Evolutionary conservation across 2,113 vertebrate species (phyloP), one percentile per base, ranked within the genome.

Genomic region (Anguilla japonica): DNA sequence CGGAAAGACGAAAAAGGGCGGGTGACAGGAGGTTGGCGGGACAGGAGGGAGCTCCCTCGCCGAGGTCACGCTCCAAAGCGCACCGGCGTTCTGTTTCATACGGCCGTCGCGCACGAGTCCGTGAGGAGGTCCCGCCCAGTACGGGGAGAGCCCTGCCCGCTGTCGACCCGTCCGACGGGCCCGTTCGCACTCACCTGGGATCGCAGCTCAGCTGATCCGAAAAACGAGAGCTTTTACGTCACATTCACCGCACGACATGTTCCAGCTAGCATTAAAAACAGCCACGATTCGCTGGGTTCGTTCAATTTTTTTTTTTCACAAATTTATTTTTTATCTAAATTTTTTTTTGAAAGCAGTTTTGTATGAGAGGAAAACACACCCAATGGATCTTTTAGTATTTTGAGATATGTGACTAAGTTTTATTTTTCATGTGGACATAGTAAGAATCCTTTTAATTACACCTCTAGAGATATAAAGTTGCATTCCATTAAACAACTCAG

Each of bases 31-130:
- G 67, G 40, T 67, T 26, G 60, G 60, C 60, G 26, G 60, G 60
- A 26, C 60, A 26, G 20, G 60, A 67, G 60, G 20, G 60, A 67
- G 60, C 60, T 60, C 43, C 9, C 43, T 53, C 18, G 20, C 60
- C 60, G 85, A 91, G 90, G 91, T 91, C 91, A 91, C 34, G 75
- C 85, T 91, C 86, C 85, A 86, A 91, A 93, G 87, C 88, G 89
- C 88, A 88, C 29, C 5, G 43, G 87, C 87, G 89, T 92, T 91
- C 88, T 43, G 89, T 91, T 91, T 89, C 88, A 87, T 82, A 86
- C 89, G 87, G 81, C 83, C 84, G 89, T 86, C 67, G 79, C 43
- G 84, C 84, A 89, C 83, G 79, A 88, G 84, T 63, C 53, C 4
- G 71, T 80, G 84, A 87, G 82, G 86, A 85, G 41, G 83, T 34